Percentiles rank a stretch among this genome's conserved stretches.
phyloP scores from a whole-genome alignment of 2,113 vertebrate genomes.

The Tretioscincus oriximinensis region DNA sequence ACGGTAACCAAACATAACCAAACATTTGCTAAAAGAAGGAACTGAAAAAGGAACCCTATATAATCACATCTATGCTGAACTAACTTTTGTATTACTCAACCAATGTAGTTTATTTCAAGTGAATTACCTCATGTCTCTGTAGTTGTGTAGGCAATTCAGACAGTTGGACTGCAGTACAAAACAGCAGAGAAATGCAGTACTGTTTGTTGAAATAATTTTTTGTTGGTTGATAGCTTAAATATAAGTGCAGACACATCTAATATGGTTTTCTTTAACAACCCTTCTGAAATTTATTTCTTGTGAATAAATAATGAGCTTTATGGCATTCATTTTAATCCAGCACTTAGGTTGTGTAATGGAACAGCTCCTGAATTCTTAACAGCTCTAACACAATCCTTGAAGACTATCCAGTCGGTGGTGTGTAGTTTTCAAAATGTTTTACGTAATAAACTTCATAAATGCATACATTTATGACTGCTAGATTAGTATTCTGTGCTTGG shows the following conservation, averaged over 20 bases:
- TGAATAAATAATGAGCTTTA: background rate
- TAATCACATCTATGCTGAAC: background rate
- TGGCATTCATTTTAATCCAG: constrained; percentile 9
- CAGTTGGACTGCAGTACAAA: too few species aligned
- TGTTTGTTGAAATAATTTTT: background rate
- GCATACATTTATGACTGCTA: constrained; percentile 13
- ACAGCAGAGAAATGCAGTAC: background rate
- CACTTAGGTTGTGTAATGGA: constrained; percentile 12
- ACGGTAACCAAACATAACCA: too few species aligned
- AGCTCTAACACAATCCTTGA: constrained; percentile 27
- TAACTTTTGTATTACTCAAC: background rate
- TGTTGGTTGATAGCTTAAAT: background rate
- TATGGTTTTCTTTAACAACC: background rate
- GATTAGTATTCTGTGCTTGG: constrained; percentile 1
- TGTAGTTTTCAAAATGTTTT: background rate
- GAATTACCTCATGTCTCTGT: background rate
- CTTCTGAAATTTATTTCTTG: background rate
- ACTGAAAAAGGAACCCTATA: too few species aligned
- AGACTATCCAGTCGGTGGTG: constrained; percentile 32
- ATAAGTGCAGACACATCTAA: background rate
- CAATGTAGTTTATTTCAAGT: background rate
- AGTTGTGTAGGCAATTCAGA: too few species aligned
- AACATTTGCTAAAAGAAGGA: too few species aligned
- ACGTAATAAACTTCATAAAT: constrained; percentile 5
- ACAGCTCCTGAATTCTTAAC: constrained; percentile 15